phyloP scores from a whole-genome alignment of 1,140 invertebrate genomes.

The Euwallacea similis region DNA sequence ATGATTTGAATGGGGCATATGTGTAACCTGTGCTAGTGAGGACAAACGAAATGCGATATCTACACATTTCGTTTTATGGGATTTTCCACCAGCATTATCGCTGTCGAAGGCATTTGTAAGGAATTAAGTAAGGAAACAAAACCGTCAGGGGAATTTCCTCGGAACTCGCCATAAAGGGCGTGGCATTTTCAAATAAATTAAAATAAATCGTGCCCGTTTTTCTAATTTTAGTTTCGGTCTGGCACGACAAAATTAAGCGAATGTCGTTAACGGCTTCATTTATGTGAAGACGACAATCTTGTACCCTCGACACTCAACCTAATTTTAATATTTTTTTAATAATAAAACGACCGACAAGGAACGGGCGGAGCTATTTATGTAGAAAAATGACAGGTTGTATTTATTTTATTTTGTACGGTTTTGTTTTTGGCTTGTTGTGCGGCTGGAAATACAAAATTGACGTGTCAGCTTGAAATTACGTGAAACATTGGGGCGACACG shows the following conservation, averaged over 20 bases:
- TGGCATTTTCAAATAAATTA: conserved; percentile 30
- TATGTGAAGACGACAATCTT: conserved; percentile 37
- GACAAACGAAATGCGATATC: conserved; percentile 17
- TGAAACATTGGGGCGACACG: conserved; percentile 4
- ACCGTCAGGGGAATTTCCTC: neutral
- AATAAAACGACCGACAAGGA: conserved; percentile 30
- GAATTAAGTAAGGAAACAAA: conserved; percentile 3
- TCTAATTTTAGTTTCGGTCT: conserved; percentile 30
- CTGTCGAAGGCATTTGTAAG: neutral
- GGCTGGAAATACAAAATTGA: conserved; percentile 12
- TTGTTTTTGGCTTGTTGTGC: conserved; percentile 18
- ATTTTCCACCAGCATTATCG: no score
- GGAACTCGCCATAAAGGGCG: conserved; percentile 12
- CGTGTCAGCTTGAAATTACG: conserved; percentile 5
- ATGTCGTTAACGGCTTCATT: conserved; percentile 34
- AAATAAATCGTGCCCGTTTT: conserved; percentile 28
- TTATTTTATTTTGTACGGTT: conserved; percentile 27
- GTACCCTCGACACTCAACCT: conserved; percentile 26
- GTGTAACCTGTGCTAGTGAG: conserved; percentile 11
- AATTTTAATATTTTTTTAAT: conserved; percentile 36
- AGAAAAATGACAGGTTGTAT: conserved; percentile 28
- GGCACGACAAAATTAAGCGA: conserved; percentile 29
- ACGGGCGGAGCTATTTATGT: conserved; percentile 22
- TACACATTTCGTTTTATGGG: conserved; percentile 6
- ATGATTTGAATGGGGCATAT: conserved; percentile 34